phyloP scores from a whole-genome alignment of 2,888 invertebrate species.

The Tipula vernalis region DNA sequence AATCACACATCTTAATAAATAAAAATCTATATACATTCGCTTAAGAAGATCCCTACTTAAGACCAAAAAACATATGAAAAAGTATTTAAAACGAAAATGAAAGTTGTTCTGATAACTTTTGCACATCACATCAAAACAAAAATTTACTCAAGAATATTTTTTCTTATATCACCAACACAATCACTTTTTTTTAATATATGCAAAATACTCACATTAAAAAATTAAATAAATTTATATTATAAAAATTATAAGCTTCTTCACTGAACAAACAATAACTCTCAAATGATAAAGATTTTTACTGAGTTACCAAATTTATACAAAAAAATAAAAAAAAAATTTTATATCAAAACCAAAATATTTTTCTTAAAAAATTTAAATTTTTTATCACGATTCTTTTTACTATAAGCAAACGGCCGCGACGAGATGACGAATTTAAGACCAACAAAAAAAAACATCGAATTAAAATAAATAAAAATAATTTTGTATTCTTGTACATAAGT shows the following conservation, averaged over 20 bases:
- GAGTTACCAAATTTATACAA: not conserved
- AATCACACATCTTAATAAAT: not conserved
- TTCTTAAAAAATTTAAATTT: not conserved
- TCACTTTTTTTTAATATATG: not conserved
- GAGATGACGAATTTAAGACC: not conserved
- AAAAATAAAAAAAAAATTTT: not conserved
- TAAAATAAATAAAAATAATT: not conserved
- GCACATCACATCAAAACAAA: not conserved
- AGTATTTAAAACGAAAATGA: not conserved
- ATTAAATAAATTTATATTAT: not conserved
- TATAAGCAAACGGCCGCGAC: not conserved
- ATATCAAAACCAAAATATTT: not conserved
- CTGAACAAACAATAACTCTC: not conserved
- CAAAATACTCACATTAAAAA: not conserved
- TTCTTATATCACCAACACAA: not conserved
- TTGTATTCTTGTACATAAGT: too few relatives aligned
- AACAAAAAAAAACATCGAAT: not conserved
- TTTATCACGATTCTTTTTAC: not conserved
- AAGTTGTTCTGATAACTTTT: not conserved
- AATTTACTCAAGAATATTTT: not conserved
- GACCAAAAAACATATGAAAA: not conserved
- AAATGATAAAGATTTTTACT: not conserved
- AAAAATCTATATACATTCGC: not conserved
- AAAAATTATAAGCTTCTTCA: not conserved
- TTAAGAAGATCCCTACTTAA: not conserved